phyloP scores from a whole-genome alignment of 2,797 vertebrate genomes.

The Leucoraja ocellata region DNA sequence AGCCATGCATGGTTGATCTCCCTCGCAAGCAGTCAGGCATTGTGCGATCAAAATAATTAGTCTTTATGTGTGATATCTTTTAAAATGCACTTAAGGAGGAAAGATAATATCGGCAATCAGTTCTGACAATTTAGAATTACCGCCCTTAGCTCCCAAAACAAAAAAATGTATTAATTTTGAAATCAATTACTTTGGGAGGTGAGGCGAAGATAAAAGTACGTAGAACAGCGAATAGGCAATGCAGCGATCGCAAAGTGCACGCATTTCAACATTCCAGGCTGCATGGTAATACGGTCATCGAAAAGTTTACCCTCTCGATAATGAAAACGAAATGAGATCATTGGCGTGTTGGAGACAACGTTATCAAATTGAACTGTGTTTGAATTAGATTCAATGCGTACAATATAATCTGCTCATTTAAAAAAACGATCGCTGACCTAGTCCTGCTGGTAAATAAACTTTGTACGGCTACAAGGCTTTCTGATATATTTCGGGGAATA shows the following conservation, averaged over 20 bases:
- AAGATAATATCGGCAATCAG: background rate
- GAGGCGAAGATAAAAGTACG: background rate
- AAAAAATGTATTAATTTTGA: conserved; percentile 30
- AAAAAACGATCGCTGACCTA: conserved; percentile 1
- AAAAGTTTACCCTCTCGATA: conserved; percentile 28
- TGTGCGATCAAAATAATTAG: conserved; percentile 22
- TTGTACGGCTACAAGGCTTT: background rate
- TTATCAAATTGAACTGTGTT: conserved; percentile 1
- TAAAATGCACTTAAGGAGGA: background rate
- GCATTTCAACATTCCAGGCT: background rate
- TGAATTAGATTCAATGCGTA: background rate
- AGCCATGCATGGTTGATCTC: background rate
- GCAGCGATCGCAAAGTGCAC: background rate
- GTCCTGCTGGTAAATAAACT: conserved; percentile 13
- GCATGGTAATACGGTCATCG: background rate
- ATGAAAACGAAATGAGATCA: conserved; percentile 19
- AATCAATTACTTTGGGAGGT: background rate
- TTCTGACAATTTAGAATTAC: conserved; percentile 18
- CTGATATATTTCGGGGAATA: background rate
- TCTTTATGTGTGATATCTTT: background rate
- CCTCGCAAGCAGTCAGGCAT: background rate
- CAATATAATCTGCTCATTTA: conserved; percentile 34
- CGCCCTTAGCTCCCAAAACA: background rate
- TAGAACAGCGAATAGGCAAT: background rate
- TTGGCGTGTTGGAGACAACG: background rate